These are phyloP conservation scores for Lophura nycthemera DNA, from an alignment of 2,113 vertebrate genomes.

Conservation along the genomic window DNA sequence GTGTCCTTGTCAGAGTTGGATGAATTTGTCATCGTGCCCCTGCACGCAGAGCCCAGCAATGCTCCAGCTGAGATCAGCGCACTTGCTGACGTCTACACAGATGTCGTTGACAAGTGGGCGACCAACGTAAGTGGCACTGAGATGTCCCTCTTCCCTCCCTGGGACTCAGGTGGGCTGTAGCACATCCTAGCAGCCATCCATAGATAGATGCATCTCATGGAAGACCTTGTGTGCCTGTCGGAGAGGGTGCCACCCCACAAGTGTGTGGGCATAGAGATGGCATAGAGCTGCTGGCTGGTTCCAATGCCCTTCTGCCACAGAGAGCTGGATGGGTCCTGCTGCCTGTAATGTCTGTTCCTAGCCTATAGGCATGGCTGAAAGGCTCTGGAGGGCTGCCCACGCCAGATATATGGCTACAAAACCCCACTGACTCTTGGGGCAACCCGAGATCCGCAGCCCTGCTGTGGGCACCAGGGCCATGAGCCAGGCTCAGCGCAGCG, in stretches of 20 bases:
- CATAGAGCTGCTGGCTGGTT: not conserved
- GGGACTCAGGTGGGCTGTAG: rapidly evolving
- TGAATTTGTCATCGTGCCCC: conserved; percentile 38
- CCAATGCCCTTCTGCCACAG: rapidly evolving
- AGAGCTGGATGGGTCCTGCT: not conserved
- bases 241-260: not conserved
- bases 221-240: rapidly evolving
- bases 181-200: rapidly evolving
- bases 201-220: rapidly evolving
- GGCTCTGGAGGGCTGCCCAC: not conserved
- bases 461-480: not conserved
- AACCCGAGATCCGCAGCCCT: not conserved
- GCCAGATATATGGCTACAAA: not conserved
- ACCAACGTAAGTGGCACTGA: rapidly evolving
- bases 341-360: not conserved
- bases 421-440: not conserved
- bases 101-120: not conserved
- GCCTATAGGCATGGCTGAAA: rapidly evolving
- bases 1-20: not conserved
- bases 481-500: rapidly evolving
- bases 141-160: not conserved
- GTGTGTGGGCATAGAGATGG: not conserved
- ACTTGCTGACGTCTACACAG: not conserved
- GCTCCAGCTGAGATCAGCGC: not conserved
- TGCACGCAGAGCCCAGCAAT: not conserved